Percentiles rank a stretch among this genome's conserved stretches.
Conservation (phyloP, 2,888 invertebrate species). For the Nesidiocoris tenuis region DNA sequence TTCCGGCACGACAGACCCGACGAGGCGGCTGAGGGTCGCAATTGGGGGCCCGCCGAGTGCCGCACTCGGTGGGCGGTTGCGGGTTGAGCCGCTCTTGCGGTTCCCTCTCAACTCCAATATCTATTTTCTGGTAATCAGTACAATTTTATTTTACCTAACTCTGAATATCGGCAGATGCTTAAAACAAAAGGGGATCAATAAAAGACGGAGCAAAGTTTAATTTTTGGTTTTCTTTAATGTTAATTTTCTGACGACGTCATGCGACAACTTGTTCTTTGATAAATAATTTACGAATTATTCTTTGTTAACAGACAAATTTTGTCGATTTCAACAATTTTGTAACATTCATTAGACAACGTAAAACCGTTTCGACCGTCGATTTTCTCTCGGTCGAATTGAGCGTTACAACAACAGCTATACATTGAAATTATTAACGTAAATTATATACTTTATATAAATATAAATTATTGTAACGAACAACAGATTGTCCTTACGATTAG, state of each 20-base stretch:
- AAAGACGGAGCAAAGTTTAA: no score
- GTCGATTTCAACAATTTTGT: neutral
- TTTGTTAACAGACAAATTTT: neutral
- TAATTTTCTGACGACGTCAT: neutral
- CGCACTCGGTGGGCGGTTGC: no score
- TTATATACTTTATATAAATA: constrained; percentile 13
- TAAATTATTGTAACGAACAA: constrained; percentile 10
- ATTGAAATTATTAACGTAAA: neutral
- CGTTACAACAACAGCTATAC: neutral
- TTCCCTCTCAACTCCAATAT: no score
- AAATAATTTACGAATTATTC: neutral
- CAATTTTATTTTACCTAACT: no score
- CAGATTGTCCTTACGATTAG: constrained; percentile 18
- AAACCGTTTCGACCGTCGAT: neutral
- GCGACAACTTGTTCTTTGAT: neutral
- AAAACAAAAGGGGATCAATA: no score
- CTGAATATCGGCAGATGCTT: no score
- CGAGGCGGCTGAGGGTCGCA: no score
- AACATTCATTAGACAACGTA: neutral
- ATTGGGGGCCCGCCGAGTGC: no score
- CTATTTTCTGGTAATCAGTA: no score
- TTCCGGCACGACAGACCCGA: no score
- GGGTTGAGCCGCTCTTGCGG: no score
- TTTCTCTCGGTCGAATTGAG: neutral
- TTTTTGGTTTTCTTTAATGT: neutral